Percentiles rank a stretch among this genome's conserved stretches.
Evolutionary conservation across 2,797 vertebrate species (phyloP).

Genomic region (Crax fasciolata): DNA sequence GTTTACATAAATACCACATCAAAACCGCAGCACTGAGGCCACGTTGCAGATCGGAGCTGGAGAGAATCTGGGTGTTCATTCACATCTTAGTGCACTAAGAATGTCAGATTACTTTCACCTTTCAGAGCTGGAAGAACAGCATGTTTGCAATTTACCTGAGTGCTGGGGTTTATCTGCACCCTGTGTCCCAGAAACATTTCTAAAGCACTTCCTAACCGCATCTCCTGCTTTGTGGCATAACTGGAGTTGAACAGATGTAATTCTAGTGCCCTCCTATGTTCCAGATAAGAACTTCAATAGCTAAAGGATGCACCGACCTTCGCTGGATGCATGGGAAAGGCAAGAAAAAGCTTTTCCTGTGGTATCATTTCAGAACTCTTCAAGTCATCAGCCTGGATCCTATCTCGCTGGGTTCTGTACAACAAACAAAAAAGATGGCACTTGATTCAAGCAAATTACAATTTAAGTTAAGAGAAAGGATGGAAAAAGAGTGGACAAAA

Average conservation of each 20-base stretch:
- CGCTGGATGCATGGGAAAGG: fast-evolving
- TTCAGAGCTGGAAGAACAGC: background rate
- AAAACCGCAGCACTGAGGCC: background rate
- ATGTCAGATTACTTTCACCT: fast-evolving
- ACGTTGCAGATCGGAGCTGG: background rate
- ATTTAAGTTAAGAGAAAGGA: background rate
- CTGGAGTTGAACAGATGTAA: background rate
- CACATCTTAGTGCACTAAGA: background rate
- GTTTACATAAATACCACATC: background rate
- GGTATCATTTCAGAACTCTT: background rate
- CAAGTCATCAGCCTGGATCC: background rate
- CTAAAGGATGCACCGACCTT: fast-evolving
- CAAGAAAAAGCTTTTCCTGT: background rate
- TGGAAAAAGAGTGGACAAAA: background rate
- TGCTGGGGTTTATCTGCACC: background rate
- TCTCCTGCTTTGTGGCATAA: fast-evolving
- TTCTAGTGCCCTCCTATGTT: constrained; percentile 56
- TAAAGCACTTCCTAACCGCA: background rate
- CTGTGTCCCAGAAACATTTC: background rate
- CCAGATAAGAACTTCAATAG: background rate
- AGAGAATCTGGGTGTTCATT: background rate
- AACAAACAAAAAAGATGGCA: background rate
- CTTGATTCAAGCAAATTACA: background rate
- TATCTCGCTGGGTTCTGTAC: background rate
- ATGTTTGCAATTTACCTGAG: fast-evolving